Percentiles rank a stretch among this genome's conserved stretches.
phyloP scores from a whole-genome alignment of 2,113 vertebrate species.

The Bos taurus region DNA sequence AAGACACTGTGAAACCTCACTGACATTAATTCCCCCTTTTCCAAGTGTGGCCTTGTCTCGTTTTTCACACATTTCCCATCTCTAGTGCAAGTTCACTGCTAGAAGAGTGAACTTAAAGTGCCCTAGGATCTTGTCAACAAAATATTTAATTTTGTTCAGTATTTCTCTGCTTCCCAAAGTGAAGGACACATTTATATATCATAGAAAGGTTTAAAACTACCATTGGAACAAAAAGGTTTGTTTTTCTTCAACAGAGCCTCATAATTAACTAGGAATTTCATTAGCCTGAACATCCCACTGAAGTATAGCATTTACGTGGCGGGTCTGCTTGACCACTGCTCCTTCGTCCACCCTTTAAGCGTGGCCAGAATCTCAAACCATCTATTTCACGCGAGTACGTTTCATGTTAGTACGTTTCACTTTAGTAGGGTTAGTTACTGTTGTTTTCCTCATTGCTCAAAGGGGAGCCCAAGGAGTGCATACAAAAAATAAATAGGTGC shows the following conservation, averaged over 20 bases:
- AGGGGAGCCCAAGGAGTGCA: neutral
- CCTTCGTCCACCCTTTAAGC: neutral
- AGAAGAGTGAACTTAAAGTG: neutral
- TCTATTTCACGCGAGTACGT: neutral
- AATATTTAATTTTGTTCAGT: neutral
- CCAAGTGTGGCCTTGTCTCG: neutral
- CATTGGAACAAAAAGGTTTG: neutral
- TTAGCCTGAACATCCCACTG: neutral
- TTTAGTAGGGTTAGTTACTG: neutral
- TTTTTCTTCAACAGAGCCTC: neutral
- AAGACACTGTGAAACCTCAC: neutral
- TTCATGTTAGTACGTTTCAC: neutral
- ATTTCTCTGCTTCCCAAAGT: neutral
- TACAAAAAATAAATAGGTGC: neutral
- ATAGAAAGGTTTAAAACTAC: neutral
- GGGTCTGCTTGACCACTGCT: neutral
- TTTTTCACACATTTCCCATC: neutral
- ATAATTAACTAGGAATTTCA: neutral
- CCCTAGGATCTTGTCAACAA: neutral
- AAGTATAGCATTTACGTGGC: neutral
- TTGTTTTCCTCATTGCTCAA: neutral
- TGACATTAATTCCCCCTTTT: neutral
- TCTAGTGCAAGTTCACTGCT: neutral
- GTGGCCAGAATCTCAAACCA: neutral
- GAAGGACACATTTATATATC: neutral